A percentile compares a stretch with the other conserved stretches of the same genome.
phyloP scores from a whole-genome alignment of 2,113 vertebrate genomes.

The Fukomys damarensis region DNA sequence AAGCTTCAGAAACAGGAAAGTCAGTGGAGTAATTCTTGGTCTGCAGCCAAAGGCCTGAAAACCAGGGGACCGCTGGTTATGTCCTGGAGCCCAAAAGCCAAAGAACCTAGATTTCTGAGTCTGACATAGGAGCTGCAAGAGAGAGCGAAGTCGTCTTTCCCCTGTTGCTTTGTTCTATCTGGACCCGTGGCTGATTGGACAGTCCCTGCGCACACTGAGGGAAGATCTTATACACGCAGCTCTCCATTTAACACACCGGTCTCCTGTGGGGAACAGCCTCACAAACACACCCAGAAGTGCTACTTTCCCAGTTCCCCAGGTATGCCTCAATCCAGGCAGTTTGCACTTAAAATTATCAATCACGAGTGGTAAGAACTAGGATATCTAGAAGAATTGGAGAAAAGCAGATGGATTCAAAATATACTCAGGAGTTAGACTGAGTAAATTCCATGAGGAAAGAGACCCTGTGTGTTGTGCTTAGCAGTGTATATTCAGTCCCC shows the following conservation, averaged over 20 bases:
- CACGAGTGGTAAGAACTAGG: neutral
- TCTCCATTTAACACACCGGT: neutral
- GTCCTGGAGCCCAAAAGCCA: neutral
- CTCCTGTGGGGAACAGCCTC: neutral
- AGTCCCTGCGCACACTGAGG: neutral
- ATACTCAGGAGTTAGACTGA: neutral
- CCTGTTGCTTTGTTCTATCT: neutral
- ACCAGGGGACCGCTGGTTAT: no score
- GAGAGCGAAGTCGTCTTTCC: neutral
- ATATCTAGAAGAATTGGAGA: neutral
- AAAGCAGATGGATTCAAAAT: constrained; percentile 13
- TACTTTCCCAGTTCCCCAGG: no score
- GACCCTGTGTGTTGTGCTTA: neutral
- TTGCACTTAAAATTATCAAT: neutral
- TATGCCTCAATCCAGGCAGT: neutral
- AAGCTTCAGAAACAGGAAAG: neutral
- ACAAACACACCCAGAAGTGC: neutral
- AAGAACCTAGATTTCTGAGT: neutral
- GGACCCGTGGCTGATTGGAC: neutral
- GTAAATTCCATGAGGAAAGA: neutral
- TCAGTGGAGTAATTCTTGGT: neutral
- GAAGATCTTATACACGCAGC: neutral
- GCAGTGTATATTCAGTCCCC: neutral
- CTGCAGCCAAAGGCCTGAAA: neutral
- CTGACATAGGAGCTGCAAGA: neutral